Evolutionary conservation across 2,888 invertebrate genomes (phyloP).

Genomic region (Protodeltote pygarga): DNA sequence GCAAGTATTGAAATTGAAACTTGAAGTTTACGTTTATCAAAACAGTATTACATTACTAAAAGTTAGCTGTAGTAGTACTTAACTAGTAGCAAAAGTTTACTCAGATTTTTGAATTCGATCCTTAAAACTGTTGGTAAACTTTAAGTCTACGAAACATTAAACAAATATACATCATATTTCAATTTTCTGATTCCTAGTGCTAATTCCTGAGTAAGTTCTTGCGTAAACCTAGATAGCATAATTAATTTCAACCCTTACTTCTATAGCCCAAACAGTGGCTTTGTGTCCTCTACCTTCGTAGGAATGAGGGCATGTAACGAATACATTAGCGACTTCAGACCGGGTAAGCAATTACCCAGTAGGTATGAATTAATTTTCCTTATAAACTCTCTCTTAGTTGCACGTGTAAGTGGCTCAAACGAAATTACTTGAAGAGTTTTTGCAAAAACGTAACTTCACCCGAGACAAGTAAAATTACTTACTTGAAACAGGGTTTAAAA

Average conservation of each 20-base stretch:
- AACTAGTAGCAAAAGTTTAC: too few relatives aligned
- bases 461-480: constrained; percentile 24
- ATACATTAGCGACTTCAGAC: constrained; percentile 32
- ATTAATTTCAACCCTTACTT: constrained; percentile 27
- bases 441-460: constrained; percentile 11
- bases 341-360: constrained; percentile 27
- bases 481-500: constrained; percentile 14
- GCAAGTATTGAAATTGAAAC: too few relatives aligned
- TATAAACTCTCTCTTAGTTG: constrained; percentile 8
- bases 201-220: constrained; percentile 25
- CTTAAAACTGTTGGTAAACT: too few relatives aligned
- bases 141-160: too few relatives aligned
- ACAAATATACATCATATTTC: too few relatives aligned
- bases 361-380: constrained; percentile 38
- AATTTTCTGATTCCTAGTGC: too few relatives aligned
- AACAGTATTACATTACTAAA: too few relatives aligned
- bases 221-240: constrained; percentile 27
- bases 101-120: too few relatives aligned
- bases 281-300: constrained; percentile 4
- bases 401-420: constrained; percentile 11
- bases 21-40: too few relatives aligned
- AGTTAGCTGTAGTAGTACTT: too few relatives aligned
- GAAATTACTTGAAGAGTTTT: constrained; percentile 30
- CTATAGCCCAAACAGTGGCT: constrained; percentile 12
- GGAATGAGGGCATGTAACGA: constrained; percentile 29